Conservation (phyloP, 2,113 vertebrate genomes). For the Anhinga rufa region DNA sequence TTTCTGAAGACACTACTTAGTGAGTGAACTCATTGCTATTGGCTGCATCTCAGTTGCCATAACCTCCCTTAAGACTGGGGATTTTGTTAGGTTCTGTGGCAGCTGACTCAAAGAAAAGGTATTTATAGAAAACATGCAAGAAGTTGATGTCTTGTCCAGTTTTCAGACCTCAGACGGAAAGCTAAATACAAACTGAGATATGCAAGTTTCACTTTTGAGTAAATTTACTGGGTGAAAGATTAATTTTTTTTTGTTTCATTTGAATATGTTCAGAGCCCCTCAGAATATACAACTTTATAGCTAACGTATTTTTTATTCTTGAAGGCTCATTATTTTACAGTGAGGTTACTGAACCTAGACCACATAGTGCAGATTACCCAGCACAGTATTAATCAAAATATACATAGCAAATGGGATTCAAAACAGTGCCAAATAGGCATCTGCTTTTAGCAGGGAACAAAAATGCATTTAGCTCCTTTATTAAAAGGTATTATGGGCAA, state of each 20-base stretch:
- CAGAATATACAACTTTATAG: conserved; percentile 77
- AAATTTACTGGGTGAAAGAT: conserved; percentile 82
- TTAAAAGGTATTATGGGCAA: conserved; percentile 74
- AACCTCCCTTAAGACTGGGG: conserved; percentile 77
- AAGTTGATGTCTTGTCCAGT: conserved; percentile 71
- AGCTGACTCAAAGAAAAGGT: conserved; percentile 71
- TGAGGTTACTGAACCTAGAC: conserved; percentile 80
- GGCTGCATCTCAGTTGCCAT: conserved; percentile 72
- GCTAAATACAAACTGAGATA: conserved; percentile 78
- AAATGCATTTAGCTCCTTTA: conserved; percentile 67
- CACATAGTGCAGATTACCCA: conserved; percentile 69
- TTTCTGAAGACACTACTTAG: conserved; percentile 73
- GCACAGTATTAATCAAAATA: conserved; percentile 90
- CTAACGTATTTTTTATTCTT: conserved; percentile 84
- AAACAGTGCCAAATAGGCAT: conserved; percentile 74
- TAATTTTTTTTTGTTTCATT: conserved; percentile 77
- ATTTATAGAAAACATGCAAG: conserved; percentile 86
- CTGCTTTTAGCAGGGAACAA: conserved; percentile 72
- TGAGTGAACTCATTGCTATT: conserved; percentile 75
- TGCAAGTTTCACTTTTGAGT: conserved; percentile 69
- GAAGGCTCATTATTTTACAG: conserved; percentile 93
- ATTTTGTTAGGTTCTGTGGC: conserved; percentile 69
- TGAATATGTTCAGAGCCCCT: conserved; percentile 76
- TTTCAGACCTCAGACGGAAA: conserved; percentile 77
- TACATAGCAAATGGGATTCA: conserved; percentile 76